phyloP scores from a whole-genome alignment of 2,888 invertebrate genomes.

The Rhopalosiphum nymphaeae region DNA sequence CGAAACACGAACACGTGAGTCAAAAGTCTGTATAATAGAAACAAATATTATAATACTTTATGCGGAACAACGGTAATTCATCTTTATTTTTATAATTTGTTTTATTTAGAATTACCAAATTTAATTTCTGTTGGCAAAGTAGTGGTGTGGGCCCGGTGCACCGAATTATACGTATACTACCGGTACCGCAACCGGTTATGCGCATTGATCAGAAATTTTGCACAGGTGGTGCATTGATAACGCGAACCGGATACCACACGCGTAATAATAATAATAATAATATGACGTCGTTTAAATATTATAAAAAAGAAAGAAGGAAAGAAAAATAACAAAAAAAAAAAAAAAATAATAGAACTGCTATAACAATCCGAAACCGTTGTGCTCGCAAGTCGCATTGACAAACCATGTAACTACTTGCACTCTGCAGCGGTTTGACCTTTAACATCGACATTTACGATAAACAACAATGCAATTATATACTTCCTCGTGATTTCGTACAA shows the following conservation, averaged over 20 bases:
- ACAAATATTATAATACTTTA: constrained; percentile 4
- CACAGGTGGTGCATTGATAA: constrained; percentile 35
- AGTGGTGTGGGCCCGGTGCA: background rate
- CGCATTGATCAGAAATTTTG: background rate
- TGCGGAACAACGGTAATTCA: constrained; percentile 39
- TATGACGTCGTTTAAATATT: background rate
- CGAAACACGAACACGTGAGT: constrained; percentile 28
- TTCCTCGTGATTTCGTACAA: constrained; percentile 41
- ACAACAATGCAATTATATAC: constrained; percentile 8
- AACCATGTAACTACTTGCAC: background rate
- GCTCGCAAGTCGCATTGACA: background rate
- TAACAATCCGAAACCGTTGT: constrained; percentile 33
- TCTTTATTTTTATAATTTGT: constrained; percentile 1
- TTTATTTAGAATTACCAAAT: constrained; percentile 2
- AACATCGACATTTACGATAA: constrained; percentile 1
- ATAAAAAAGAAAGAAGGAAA: background rate
- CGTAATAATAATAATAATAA: constrained; percentile 20
- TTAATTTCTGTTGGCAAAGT: background rate
- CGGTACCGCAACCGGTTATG: constrained; percentile 38
- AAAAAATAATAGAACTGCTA: background rate
- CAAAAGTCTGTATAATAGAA: background rate
- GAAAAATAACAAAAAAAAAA: background rate
- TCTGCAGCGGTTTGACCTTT: constrained; percentile 30
- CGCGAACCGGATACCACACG: background rate
- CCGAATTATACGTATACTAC: background rate